Percentiles rank a stretch among this genome's conserved stretches.
These are phyloP conservation scores for Alfaro cultratus DNA, from an alignment of 2,797 vertebrate species.

Conservation along the genomic window DNA sequence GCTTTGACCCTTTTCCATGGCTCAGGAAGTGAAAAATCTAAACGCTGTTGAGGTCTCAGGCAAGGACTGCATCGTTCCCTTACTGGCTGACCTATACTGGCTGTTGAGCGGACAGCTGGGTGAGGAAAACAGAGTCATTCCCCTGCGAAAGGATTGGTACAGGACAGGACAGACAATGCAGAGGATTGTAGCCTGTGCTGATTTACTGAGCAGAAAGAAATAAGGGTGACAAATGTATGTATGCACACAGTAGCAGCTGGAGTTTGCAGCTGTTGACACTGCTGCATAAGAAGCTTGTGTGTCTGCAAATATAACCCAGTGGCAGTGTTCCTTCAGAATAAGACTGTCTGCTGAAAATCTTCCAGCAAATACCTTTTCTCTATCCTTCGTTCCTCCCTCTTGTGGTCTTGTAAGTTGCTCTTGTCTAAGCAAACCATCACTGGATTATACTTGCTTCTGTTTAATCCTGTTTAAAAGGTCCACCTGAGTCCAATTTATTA, in stretches of 20 bases:
- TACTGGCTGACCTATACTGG: slow-evolving; percentile 30
- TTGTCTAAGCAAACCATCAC: slow-evolving; percentile 40
- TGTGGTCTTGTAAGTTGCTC: slow-evolving; percentile 34
- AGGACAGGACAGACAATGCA: slow-evolving; percentile 34
- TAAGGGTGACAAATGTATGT: slow-evolving; percentile 60
- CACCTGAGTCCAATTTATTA: slow-evolving; percentile 51
- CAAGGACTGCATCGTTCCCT: slow-evolving; percentile 43
- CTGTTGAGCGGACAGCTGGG: slow-evolving; percentile 69
- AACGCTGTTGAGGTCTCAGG: slow-evolving; percentile 23
- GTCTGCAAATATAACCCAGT: slow-evolving; percentile 48
- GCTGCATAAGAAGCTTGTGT: slow-evolving; percentile 50
- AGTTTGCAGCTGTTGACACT: slow-evolving; percentile 70
- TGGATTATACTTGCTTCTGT: slow-evolving; percentile 45
- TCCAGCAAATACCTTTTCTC: slow-evolving; percentile 34
- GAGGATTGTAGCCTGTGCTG: slow-evolving; percentile 40
- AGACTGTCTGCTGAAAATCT: slow-evolving; percentile 42
- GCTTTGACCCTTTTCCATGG: slow-evolving; percentile 71
- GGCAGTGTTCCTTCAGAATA: slow-evolving; percentile 56
- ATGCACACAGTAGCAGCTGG: slow-evolving; percentile 60
- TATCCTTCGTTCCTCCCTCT: slow-evolving; percentile 28
- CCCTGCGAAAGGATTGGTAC: slow-evolving; percentile 24
- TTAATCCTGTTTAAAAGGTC: slow-evolving; percentile 58
- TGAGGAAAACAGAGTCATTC: slow-evolving; percentile 46
- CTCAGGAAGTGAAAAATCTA: slow-evolving; percentile 66
- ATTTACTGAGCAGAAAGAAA: slow-evolving; percentile 39